Conservation (phyloP, 2,888 invertebrate species). For the Dexiosoma caninum region DNA sequence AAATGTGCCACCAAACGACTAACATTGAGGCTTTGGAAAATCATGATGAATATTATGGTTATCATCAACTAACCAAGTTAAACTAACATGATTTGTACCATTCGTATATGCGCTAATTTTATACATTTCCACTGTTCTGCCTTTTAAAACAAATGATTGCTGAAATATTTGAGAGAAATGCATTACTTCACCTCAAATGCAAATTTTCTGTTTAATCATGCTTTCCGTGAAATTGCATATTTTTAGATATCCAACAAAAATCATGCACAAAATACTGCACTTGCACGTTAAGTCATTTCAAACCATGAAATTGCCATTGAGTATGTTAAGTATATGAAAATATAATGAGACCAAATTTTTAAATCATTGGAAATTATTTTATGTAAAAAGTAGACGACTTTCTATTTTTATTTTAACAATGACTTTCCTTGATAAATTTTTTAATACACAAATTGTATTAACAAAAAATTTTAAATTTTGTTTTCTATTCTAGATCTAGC, state of each 20-base stretch:
- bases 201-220: conserved; percentile 9
- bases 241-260: too few species aligned
- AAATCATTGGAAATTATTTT: not conserved
- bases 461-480: too few species aligned
- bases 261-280: too few species aligned
- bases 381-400: too few species aligned
- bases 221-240: too few species aligned
- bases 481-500: too few species aligned
- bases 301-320: not conserved
- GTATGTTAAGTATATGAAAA: not conserved
- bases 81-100: conserved; percentile 8
- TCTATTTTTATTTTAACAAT: too few species aligned
- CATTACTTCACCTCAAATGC: not conserved
- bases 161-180: not conserved
- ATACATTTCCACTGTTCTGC: not conserved
- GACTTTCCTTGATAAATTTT: too few species aligned
- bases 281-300: too few species aligned
- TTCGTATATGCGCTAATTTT: not conserved
- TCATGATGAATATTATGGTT: conserved; percentile 31
- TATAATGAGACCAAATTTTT: not conserved
- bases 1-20: conserved; percentile 31
- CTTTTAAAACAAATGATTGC: not conserved
- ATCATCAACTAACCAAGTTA: not conserved
- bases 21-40: conserved; percentile 2
- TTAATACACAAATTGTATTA: too few species aligned